A percentile compares a stretch with the other conserved stretches of the same genome.
These are phyloP conservation scores for Formica selysi DNA, from an alignment of 1,140 invertebrate genomes.

Conservation along the genomic window DNA sequence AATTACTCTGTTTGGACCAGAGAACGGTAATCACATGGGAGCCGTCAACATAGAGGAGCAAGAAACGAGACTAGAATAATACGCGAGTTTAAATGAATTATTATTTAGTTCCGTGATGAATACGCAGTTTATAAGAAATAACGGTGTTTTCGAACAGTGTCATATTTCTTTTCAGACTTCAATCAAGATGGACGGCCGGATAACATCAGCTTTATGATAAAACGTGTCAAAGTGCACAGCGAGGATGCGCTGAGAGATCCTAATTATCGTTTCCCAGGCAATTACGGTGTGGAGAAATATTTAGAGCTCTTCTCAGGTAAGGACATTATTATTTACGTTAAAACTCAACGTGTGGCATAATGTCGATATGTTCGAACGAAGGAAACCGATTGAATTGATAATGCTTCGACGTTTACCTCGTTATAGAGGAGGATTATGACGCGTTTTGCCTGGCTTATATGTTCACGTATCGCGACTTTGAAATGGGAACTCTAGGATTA, in stretches of 20 bases:
- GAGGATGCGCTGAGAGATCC: conserved; percentile 93
- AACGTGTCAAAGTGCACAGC: conserved; percentile 97
- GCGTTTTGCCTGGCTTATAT: conserved; percentile 99
- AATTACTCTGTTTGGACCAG: conserved; percentile 26
- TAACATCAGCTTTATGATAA: conserved; percentile 98
- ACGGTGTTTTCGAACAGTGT: background rate
- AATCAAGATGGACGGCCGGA: conserved; percentile 96
- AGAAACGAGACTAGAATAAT: conserved; percentile 30
- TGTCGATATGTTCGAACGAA: background rate
- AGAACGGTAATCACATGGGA: conserved; percentile 43
- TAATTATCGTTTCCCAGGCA: conserved; percentile 95
- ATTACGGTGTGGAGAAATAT: conserved; percentile 98
- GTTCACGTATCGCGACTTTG: conserved; percentile 99
- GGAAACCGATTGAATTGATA: background rate
- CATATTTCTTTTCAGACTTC: conserved; percentile 91
- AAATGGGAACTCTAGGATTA: conserved; percentile 98
- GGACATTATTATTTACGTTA: conserved; percentile 42
- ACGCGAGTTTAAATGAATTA: conserved; percentile 36
- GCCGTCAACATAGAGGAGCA: background rate
- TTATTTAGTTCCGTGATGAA: background rate
- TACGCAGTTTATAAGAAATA: conserved; percentile 13
- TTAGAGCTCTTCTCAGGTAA: conserved; percentile 96
- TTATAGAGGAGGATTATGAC: conserved; percentile 97
- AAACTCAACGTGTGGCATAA: background rate
- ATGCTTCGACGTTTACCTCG: conserved; percentile 66